These are phyloP conservation scores for Leucophenga montana DNA, from an alignment of 2,888 invertebrate genomes.

Conservation along the genomic window DNA sequence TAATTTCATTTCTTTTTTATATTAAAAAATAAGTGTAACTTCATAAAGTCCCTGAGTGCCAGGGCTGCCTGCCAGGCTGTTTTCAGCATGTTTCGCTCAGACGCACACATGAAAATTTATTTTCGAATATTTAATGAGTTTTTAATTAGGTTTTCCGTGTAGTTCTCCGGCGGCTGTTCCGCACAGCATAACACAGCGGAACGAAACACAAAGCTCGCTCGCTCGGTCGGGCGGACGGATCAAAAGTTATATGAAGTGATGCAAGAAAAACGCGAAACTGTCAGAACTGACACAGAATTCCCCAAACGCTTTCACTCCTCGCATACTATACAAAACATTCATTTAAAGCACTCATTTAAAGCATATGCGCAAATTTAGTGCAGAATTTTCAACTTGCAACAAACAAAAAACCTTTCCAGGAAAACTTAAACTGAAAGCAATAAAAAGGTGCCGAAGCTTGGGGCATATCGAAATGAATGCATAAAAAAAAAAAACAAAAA, in stretches of 20 bases:
- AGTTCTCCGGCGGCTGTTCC: neutral
- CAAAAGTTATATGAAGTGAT: constrained; percentile 1
- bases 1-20: too few species aligned
- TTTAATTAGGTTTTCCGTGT: constrained; percentile 3
- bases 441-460: neutral
- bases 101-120: neutral
- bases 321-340: too few species aligned
- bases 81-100: too few species aligned
- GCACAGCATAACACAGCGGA: too few species aligned
- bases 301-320: too few species aligned
- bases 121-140: constrained; percentile 14
- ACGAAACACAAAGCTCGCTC: too few species aligned
- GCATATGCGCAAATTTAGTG: too few species aligned
- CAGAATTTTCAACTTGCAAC: neutral
- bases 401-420: neutral
- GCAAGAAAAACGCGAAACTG: neutral
- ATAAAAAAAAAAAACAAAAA: neutral
- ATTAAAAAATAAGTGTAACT: neutral
- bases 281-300: neutral
- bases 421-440: neutral
- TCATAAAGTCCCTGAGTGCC: neutral
- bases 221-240: neutral
- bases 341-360: too few species aligned
- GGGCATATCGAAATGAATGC: neutral
- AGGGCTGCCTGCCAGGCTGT: too few species aligned